Conservation (phyloP, 2,113 vertebrate genomes). For the Morone chrysops region DNA sequence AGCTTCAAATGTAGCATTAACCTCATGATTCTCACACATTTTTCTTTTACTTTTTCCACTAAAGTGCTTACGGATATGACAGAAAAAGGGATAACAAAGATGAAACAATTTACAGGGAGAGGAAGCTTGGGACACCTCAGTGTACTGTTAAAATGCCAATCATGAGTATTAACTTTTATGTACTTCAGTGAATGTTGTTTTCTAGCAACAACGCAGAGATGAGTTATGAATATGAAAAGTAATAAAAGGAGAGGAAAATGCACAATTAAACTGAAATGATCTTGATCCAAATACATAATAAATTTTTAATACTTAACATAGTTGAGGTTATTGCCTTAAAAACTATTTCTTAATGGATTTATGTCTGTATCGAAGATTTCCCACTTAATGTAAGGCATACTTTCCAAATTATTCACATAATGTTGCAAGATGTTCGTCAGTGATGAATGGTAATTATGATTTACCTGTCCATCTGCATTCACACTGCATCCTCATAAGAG, state of each 20-base stretch:
- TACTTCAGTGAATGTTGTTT: background rate
- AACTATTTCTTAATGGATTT: background rate
- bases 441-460: slow-evolving; percentile 8
- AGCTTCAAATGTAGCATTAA: background rate
- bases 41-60: background rate
- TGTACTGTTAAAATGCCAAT: background rate
- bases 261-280: background rate
- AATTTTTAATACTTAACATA: background rate
- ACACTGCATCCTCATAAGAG: background rate
- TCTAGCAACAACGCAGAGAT: background rate
- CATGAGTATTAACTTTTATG: background rate
- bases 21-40: background rate
- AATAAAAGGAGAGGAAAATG: background rate
- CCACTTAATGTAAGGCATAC: background rate
- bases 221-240: background rate
- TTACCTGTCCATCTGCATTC: slow-evolving; percentile 14
- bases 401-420: background rate
- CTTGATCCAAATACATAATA: background rate
- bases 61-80: background rate
- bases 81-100: slow-evolving; percentile 1
- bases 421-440: background rate
- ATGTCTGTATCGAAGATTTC: background rate
- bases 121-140: background rate
- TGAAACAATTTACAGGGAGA: background rate
- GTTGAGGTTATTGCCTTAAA: background rate